phyloP scores from a whole-genome alignment of 2,888 invertebrate species.

The Clusia tigrina region DNA sequence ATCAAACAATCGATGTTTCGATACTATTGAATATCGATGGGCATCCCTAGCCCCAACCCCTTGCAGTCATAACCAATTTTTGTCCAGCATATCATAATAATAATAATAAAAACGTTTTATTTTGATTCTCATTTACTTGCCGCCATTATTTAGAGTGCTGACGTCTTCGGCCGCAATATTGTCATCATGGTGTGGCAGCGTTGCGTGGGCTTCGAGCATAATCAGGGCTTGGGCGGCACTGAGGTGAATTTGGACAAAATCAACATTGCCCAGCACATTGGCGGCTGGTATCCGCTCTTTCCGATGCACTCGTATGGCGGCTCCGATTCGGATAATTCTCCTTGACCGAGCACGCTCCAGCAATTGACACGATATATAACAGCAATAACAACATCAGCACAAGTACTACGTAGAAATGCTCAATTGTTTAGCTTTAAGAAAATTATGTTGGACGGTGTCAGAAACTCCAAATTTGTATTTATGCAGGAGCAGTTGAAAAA shows the following conservation, averaged over 20 bases:
- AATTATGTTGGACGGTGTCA: too few relatives aligned
- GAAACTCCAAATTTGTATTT: constrained; percentile 17
- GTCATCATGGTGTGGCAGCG: constrained; percentile 94
- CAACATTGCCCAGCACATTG: constrained; percentile 77
- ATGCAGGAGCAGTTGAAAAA: too few relatives aligned
- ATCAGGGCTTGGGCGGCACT: constrained; percentile 81
- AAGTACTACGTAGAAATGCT: constrained; percentile 24
- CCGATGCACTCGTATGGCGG: constrained; percentile 84
- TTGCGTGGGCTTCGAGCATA: constrained; percentile 87
- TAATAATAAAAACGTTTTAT: too few relatives aligned
- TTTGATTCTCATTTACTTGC: neutral
- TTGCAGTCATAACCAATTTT: too few relatives aligned
- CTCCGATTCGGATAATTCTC: constrained; percentile 67
- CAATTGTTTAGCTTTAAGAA: constrained; percentile 18
- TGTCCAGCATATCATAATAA: too few relatives aligned
- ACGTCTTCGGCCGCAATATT: constrained; percentile 80
- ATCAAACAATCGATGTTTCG: too few relatives aligned
- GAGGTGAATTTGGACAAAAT: constrained; percentile 86
- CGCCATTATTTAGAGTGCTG: constrained; percentile 68
- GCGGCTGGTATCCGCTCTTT: constrained; percentile 92
- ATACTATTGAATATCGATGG: too few relatives aligned
- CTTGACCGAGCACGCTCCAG: constrained; percentile 62
- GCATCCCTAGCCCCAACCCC: too few relatives aligned
- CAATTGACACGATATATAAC: neutral
- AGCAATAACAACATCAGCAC: constrained; percentile 26